Percentiles rank a stretch among this genome's conserved stretches.
These are phyloP conservation scores for Goniozus legneri DNA, from an alignment of 1,140 invertebrate genomes.

Conservation along the genomic window DNA sequence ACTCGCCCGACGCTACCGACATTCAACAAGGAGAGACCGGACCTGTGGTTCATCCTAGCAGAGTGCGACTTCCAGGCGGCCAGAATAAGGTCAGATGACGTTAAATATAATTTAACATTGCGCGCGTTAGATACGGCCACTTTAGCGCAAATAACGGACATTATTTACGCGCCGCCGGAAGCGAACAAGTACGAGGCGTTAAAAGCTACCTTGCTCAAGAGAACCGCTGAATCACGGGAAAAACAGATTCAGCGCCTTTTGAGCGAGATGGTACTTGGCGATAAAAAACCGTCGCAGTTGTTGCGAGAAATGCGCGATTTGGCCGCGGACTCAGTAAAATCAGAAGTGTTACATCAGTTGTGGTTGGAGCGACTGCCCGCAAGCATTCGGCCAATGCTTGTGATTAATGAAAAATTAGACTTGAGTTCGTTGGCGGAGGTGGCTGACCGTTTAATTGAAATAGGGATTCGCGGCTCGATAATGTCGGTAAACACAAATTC, in stretches of 20 bases:
- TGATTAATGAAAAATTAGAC: no score
- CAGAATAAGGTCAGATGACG: slow-evolving; percentile 3
- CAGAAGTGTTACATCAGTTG: background rate
- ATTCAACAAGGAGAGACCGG: slow-evolving; percentile 8
- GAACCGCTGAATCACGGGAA: background rate
- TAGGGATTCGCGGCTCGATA: no score
- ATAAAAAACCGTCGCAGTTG: slow-evolving; percentile 8
- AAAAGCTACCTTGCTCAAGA: background rate
- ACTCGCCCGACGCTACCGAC: no score
- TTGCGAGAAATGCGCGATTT: background rate
- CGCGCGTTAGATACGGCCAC: slow-evolving; percentile 7
- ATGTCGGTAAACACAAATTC: no score
- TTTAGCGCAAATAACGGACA: slow-evolving; percentile 5
- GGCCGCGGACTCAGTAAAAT: background rate
- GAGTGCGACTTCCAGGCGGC: slow-evolving; percentile 3
- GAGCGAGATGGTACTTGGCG: background rate
- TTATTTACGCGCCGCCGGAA: background rate
- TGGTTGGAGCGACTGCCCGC: background rate
- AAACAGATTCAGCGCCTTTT: background rate
- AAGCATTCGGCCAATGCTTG: no score
- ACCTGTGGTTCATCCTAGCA: slow-evolving; percentile 12
- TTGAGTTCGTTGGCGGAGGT: no score
- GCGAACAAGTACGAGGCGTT: background rate
- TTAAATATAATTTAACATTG: slow-evolving; percentile 11
- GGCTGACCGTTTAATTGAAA: no score